A percentile compares a stretch with the other conserved stretches of the same genome.
Evolutionary conservation across 2,888 invertebrate species (phyloP).

Genomic region (Formica aserva): DNA sequence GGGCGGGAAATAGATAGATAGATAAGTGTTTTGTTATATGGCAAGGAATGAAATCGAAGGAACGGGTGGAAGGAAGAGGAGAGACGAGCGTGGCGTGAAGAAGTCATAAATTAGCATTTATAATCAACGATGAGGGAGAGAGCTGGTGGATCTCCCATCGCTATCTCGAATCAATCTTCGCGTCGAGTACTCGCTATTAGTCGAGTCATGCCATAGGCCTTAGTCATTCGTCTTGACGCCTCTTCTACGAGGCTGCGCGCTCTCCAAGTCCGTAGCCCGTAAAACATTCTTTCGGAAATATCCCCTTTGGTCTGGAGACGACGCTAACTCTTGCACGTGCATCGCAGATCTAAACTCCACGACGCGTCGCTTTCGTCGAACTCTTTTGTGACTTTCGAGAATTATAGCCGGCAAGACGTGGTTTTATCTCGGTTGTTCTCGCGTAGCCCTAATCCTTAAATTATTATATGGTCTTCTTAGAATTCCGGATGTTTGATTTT

Average conservation of each 20-base stretch:
- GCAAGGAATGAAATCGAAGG: slow-evolving; percentile 42
- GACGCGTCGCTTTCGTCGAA: slow-evolving; percentile 19
- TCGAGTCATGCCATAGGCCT: slow-evolving; percentile 72
- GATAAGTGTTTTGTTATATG: slow-evolving; percentile 27
- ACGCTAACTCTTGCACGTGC: slow-evolving; percentile 18
- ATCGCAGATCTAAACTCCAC: slow-evolving; percentile 19
- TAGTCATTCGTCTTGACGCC: slow-evolving; percentile 71
- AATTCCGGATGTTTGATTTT: not conserved
- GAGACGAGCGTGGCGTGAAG: slow-evolving; percentile 73
- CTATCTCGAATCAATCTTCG: slow-evolving; percentile 75
- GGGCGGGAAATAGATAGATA: slow-evolving; percentile 5
- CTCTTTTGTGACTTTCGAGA: slow-evolving; percentile 8
- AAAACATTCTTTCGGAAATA: slow-evolving; percentile 46
- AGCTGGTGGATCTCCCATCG: slow-evolving; percentile 67
- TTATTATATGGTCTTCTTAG: not conserved
- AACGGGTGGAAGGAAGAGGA: slow-evolving; percentile 17
- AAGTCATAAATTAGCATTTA: slow-evolving; percentile 82
- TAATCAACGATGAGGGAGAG: slow-evolving; percentile 73
- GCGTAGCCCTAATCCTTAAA: not conserved
- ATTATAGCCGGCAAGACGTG: slow-evolving; percentile 8
- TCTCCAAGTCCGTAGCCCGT: slow-evolving; percentile 38
- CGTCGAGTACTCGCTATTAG: slow-evolving; percentile 71
- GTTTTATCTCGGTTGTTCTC: slow-evolving; percentile 1
- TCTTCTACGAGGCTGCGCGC: slow-evolving; percentile 57
- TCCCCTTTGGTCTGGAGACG: slow-evolving; percentile 29